Conservation (phyloP, 2,888 invertebrate genomes). For the Plebejus anna region DNA sequence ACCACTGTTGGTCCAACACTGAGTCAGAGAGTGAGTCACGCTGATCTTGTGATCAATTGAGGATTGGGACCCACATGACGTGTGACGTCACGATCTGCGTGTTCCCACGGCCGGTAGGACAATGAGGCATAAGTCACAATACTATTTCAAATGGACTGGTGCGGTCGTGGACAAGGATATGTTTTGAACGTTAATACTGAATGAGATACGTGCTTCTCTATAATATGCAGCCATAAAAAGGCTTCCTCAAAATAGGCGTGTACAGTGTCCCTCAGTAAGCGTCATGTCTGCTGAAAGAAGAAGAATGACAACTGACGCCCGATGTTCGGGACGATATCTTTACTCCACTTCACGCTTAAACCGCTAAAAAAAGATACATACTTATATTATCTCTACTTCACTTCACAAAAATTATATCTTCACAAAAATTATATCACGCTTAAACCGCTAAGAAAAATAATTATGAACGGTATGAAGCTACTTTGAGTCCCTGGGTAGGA, state of each 20-base stretch:
- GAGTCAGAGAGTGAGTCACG: not conserved
- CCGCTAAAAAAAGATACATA: too few species aligned
- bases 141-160: not conserved
- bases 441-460: too few species aligned
- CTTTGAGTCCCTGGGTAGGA: too few species aligned
- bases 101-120: not conserved
- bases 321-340: too few species aligned
- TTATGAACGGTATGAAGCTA: too few species aligned
- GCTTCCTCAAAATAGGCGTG: not conserved
- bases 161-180: not conserved
- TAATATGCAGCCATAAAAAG: not conserved
- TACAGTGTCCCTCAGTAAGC: too few species aligned
- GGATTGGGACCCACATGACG: not conserved
- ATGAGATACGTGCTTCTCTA: not conserved
- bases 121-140: not conserved
- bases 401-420: too few species aligned
- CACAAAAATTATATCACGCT: too few species aligned
- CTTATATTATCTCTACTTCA: too few species aligned
- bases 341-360: too few species aligned
- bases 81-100: constrained; percentile 1
- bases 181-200: not conserved
- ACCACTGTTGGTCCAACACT: not conserved
- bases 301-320: too few species aligned
- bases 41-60: constrained; percentile 8
- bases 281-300: too few species aligned